These are phyloP conservation scores for Acipenser oxyrinchus DNA, from an alignment of 2,797 vertebrate genomes.

Conservation along the genomic window DNA sequence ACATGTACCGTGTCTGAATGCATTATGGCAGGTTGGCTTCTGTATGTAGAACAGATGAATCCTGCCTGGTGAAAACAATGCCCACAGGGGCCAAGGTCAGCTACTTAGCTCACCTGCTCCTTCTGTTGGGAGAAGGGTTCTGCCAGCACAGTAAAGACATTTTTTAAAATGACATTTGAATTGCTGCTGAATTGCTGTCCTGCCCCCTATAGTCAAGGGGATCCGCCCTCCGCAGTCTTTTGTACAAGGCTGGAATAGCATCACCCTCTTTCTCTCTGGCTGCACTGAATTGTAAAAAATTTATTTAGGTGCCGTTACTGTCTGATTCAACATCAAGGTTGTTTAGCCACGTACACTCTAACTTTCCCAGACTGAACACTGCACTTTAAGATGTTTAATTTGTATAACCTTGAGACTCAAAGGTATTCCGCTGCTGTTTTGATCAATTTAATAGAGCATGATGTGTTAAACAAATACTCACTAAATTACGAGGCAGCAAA, in stretches of 20 bases:
- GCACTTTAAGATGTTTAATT: no score
- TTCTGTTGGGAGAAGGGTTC: conserved; percentile 7
- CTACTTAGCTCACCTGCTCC: not conserved
- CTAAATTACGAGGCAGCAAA: no score
- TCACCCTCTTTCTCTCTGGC: not conserved
- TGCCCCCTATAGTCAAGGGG: not conserved
- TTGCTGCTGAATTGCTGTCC: conserved; percentile 16
- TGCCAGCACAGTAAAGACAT: conserved; percentile 4
- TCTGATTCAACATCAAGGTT: no score
- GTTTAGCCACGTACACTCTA: no score
- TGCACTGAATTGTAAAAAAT: no score
- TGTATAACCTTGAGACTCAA: no score
- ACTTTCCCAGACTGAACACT: no score
- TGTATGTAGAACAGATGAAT: conserved; percentile 3
- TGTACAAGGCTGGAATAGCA: conserved; percentile 19
- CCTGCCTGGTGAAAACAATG: not conserved
- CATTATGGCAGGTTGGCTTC: not conserved
- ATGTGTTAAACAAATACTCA: no score
- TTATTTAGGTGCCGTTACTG: no score
- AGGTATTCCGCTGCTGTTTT: no score
- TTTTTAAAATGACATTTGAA: not conserved
- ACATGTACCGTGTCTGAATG: not conserved
- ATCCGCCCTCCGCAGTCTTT: conserved; percentile 11
- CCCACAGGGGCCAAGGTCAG: not conserved
- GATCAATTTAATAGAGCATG: no score